Conservation (phyloP, 2,888 invertebrate genomes). For the Ecliptopera silaceata region DNA sequence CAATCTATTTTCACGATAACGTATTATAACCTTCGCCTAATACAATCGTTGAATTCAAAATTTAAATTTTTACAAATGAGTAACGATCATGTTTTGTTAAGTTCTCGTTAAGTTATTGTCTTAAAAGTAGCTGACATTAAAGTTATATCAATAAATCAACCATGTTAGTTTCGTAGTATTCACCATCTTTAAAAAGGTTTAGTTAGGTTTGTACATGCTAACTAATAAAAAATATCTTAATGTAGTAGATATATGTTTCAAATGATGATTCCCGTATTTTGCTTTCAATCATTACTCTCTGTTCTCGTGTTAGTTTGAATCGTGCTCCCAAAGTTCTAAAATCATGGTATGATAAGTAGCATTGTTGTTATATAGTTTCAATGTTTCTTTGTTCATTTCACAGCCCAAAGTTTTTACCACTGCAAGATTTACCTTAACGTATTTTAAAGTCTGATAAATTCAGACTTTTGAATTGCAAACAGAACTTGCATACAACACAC, state of each 20-base stretch:
- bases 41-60: slow-evolving; percentile 24
- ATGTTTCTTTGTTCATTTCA: background rate
- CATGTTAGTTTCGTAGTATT: background rate
- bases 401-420: background rate
- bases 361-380: background rate
- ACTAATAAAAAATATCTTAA: background rate
- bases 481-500: background rate
- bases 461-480: background rate
- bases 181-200: background rate
- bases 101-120: slow-evolving; percentile 1
- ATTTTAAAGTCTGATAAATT: background rate
- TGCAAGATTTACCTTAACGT: background rate
- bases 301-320: background rate
- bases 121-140: background rate
- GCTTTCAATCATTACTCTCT: background rate
- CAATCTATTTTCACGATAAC: background rate
- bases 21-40: slow-evolving; percentile 10
- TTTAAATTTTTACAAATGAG: background rate
- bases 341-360: background rate
- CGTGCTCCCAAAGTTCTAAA: background rate
- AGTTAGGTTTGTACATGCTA: background rate
- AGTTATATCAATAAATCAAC: background rate
- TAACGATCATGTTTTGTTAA: background rate
- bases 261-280: background rate
- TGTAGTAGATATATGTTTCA: background rate